Base-by-base conservation (phyloP, 1,140 invertebrate species). In the Saxidomus purpurata region DNA sequence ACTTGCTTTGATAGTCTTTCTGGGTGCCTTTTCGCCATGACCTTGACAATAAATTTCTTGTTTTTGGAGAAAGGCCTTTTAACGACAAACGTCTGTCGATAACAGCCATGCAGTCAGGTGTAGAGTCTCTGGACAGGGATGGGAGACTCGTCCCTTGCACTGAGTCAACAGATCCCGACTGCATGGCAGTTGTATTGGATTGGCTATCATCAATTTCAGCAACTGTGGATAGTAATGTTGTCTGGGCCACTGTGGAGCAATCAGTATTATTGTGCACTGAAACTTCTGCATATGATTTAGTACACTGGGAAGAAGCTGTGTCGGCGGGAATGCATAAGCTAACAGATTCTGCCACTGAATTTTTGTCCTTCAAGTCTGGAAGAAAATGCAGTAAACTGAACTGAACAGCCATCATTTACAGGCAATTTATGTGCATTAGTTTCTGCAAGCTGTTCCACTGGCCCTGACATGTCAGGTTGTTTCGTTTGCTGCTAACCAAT, bases 381-480 rank as follows among this genome's bases (percentile, higher is more conserved):
- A 90, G 59, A 76, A 91, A 91, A 71, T 87, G 31, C 36, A 86
- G 43, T 13, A 90, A 9, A 52, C 34, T 22, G 31, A 76, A n/a
- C 36, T 82, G 34, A 1, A 90, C 89, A 49, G 91, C 86, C 52
- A 47, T 38, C 87, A 91, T 91, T 79, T 91, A 81, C 34, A 89
- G 22, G 43, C 40, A 80, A 52, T 86, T 88, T 15, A 87, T 91
- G 36, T 76, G 74, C 22, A 63, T 17, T 43, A 36, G 22, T 87
- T 91, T 81, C 52, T 69, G 49, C 17, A 0, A 8, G n/a, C 0
- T 6, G 15, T 34, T 28, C 90, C 87, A 91, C 52, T 55, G 17
- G 8, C 90, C 87, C 59, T 89, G 87, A 40, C 85, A 40, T 25
- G 15, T 61, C 0, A 76, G 80, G 31, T 31, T 83, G 34, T 77